Conservation (phyloP, 92 coral and sea anemone genomes). For the Epizoanthus stellaris region DNA sequence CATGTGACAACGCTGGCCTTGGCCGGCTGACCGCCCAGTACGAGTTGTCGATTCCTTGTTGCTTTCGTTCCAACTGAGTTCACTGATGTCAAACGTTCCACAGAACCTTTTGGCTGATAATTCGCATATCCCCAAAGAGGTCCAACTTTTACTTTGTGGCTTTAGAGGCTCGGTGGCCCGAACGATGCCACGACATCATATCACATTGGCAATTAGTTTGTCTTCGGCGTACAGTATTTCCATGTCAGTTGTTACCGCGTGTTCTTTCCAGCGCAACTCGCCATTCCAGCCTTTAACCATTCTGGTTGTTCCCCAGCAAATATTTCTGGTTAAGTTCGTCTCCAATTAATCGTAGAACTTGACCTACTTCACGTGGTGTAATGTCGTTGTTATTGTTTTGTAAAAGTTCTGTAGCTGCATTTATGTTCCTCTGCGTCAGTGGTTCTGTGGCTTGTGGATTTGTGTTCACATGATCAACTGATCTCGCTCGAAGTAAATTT, state of each 20-base stretch:
- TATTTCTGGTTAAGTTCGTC: conserved; percentile 74
- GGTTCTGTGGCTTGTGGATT: conserved; percentile 58
- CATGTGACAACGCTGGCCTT: not conserved
- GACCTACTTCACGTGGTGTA: conserved; percentile 86
- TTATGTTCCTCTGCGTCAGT: conserved; percentile 75
- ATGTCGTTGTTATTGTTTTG: conserved; percentile 78
- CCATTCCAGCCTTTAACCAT: conserved; percentile 38
- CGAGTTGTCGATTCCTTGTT: too few species aligned
- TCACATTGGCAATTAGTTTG: not conserved
- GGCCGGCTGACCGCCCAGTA: not conserved
- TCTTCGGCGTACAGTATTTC: conserved; percentile 1
- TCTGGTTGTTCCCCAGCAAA: conserved; percentile 61
- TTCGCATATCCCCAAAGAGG: conserved; percentile 19
- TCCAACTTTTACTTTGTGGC: not conserved
- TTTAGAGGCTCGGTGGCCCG: not conserved
- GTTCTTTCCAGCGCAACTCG: not conserved
- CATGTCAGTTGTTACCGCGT: not conserved
- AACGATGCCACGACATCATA: not conserved
- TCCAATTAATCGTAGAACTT: conserved; percentile 77
- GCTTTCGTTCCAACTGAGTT: not conserved
- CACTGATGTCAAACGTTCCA: not conserved
- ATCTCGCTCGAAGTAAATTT: conserved; percentile 20
- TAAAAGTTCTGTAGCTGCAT: conserved; percentile 42
- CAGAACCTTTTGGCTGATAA: conserved; percentile 35
- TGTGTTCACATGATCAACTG: conserved; percentile 34